Percentiles rank a stretch among this genome's conserved stretches.
Evolutionary conservation across 2,888 invertebrate genomes (phyloP).

Genomic region (Agonopterix arenella): DNA sequence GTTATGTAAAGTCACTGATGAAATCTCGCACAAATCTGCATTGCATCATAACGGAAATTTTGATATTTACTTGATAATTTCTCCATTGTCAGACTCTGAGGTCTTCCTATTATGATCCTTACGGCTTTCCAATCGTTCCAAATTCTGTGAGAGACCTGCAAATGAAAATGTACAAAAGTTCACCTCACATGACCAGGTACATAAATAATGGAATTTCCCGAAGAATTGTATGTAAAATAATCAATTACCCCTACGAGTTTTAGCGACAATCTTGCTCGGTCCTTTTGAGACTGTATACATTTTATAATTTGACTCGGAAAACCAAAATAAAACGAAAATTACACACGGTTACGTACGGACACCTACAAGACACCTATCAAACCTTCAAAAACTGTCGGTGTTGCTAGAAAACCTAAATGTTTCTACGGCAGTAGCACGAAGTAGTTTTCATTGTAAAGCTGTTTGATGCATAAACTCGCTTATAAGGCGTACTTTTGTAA

Average conservation of each 20-base stretch:
- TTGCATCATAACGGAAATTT: conserved; percentile 25
- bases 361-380: not conserved
- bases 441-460: no score
- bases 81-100: conserved; percentile 81
- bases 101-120: conserved; percentile 83
- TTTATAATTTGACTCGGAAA: conserved; percentile 60
- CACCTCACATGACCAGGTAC: conserved; percentile 25
- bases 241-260: conserved; percentile 85
- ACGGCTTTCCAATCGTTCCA: conserved; percentile 86
- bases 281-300: conserved; percentile 94
- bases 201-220: conserved; percentile 12
- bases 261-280: conserved; percentile 91
- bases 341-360: conserved; percentile 23
- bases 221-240: conserved; percentile 3
- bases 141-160: conserved; percentile 87
- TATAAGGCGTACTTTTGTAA: no score
- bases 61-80: conserved; percentile 78
- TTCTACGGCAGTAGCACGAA: no score
- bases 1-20: conserved; percentile 72
- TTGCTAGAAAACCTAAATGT: no score
- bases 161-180: conserved; percentile 37
- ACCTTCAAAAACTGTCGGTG: no score
- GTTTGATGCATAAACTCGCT: no score
- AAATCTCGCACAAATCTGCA: conserved; percentile 38
- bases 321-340: conserved; percentile 59